Conservation (phyloP, 2,113 vertebrate species). For the Anoplopoma fimbria region DNA sequence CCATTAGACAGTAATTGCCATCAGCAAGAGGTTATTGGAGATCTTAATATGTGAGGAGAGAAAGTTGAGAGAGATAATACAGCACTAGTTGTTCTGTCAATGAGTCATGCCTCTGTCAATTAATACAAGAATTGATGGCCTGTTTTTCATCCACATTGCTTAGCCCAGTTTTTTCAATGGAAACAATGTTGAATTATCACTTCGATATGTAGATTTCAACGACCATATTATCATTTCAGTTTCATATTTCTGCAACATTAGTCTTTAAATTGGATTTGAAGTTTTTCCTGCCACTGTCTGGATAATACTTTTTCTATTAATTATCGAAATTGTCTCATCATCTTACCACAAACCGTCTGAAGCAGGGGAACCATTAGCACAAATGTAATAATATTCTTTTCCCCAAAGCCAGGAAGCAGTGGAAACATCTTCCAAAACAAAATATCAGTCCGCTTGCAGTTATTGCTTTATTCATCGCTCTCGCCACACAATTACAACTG, state of each 20-base stretch:
- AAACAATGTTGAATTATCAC: constrained; percentile 52
- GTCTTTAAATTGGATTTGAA: constrained; percentile 61
- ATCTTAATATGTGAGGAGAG: constrained; percentile 54
- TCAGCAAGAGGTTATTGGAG: constrained; percentile 60
- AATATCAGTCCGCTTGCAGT: constrained; percentile 34
- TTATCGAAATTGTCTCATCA: constrained; percentile 49
- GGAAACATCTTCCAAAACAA: constrained; percentile 55
- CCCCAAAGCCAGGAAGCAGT: constrained; percentile 34
- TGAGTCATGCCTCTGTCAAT: constrained; percentile 47
- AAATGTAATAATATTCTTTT: constrained; percentile 44
- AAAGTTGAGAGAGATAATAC: constrained; percentile 13
- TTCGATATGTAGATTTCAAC: constrained; percentile 37
- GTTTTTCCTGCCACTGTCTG: constrained; percentile 32
- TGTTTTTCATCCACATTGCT: constrained; percentile 45
- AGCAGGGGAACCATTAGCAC: constrained; percentile 55
- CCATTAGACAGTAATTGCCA: constrained; percentile 70
- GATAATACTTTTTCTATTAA: constrained; percentile 49
- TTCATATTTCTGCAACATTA: constrained; percentile 48
- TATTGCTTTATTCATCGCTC: constrained; percentile 57
- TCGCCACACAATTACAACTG: constrained; percentile 31
- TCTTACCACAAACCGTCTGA: constrained; percentile 48
- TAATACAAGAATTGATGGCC: constrained; percentile 44
- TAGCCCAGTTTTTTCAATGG: constrained; percentile 8
- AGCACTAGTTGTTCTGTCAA: constrained; percentile 9
- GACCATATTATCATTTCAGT: constrained; percentile 8